Conservation (phyloP, 2,113 vertebrate species). For the Choloepus hoffmanni region DNA sequence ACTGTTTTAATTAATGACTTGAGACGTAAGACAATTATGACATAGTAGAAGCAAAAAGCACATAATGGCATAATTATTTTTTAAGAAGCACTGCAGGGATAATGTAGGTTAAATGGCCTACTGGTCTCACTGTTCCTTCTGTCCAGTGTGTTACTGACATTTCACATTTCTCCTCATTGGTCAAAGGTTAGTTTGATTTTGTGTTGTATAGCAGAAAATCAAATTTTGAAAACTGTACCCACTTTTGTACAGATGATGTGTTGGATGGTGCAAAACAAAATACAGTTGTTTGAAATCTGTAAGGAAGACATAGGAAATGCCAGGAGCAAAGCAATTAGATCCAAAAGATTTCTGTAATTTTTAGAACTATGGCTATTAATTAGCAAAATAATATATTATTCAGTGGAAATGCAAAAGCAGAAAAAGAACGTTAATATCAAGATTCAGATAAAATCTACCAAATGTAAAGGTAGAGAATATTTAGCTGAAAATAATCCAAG, state of each 20-base stretch:
- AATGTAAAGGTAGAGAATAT: neutral
- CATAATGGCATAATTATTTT: constrained; percentile 80
- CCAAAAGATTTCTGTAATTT: constrained; percentile 17
- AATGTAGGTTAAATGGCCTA: constrained; percentile 73
- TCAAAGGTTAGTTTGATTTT: constrained; percentile 67
- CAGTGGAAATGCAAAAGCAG: neutral
- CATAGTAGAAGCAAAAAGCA: constrained; percentile 69
- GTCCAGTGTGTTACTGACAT: constrained; percentile 65
- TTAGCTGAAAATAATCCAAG: neutral
- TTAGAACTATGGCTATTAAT: neutral
- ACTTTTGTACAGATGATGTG: constrained; percentile 9
- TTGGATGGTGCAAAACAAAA: constrained; percentile 32
- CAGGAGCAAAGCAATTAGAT: neutral
- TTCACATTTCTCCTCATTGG: constrained; percentile 59
- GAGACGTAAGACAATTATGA: constrained; percentile 70
- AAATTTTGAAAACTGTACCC: neutral
- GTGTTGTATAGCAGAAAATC: neutral
- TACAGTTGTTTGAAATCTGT: constrained; percentile 28
- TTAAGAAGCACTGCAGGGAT: constrained; percentile 69
- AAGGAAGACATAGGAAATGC: constrained; percentile 17
- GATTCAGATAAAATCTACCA: neutral
- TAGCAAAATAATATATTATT: neutral
- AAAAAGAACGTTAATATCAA: neutral
- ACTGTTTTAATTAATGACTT: constrained; percentile 83
- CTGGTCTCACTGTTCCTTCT: constrained; percentile 70